Percentiles rank a stretch among this genome's conserved stretches.
Evolutionary conservation across 2,113 vertebrate genomes (phyloP).

Genomic region (Dendropsophus ebraccatus): DNA sequence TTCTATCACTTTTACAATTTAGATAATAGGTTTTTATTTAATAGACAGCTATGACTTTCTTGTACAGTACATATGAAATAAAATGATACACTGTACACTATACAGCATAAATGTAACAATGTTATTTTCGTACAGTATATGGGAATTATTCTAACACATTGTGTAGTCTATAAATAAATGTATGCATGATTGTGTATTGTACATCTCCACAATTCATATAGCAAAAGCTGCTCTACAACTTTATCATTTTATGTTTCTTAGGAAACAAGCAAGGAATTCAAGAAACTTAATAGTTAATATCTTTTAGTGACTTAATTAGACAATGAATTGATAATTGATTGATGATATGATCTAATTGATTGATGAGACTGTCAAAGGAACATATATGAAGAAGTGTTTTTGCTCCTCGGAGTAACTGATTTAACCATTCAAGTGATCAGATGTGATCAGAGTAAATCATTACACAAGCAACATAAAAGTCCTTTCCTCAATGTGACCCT

Average conservation of each 20-base stretch:
- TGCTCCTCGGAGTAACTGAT: conserved; percentile 31
- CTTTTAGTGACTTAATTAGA: conserved; percentile 31
- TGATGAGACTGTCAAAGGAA: conserved; percentile 50
- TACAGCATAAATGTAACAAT: background rate
- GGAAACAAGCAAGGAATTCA: conserved; percentile 6
- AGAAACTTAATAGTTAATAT: conserved; percentile 17
- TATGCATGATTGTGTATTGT: no score
- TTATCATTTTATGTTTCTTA: background rate
- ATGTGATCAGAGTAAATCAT: conserved; percentile 57
- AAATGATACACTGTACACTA: background rate
- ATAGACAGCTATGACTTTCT: background rate
- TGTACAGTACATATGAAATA: background rate
- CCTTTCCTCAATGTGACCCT: conserved; percentile 55
- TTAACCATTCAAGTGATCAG: conserved; percentile 53
- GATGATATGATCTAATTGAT: conserved; percentile 55
- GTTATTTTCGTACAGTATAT: no score
- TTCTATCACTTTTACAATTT: no score
- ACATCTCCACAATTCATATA: background rate
- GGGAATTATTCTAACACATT: no score
- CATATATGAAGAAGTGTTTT: conserved; percentile 43
- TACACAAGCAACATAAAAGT: conserved; percentile 36
- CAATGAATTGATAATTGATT: conserved; percentile 52
- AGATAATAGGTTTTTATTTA: background rate
- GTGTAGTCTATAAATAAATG: no score
- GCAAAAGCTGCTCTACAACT: background rate